phyloP scores from a whole-genome alignment of 2,113 vertebrate genomes.

The Oreochromis tanganicae region DNA sequence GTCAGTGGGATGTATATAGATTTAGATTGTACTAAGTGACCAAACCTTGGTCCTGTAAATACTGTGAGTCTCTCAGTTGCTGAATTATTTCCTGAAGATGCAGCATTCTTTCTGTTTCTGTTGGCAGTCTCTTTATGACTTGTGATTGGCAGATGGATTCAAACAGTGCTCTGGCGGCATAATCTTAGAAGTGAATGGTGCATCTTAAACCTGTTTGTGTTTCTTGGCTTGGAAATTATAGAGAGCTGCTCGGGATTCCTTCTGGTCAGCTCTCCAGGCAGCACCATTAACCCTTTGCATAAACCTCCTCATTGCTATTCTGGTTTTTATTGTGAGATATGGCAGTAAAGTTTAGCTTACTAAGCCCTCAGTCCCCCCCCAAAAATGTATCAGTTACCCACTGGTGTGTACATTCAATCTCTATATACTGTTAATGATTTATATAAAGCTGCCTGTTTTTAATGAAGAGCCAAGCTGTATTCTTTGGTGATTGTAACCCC shows the following conservation, averaged over 20 bases:
- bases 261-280: conserved; percentile 14
- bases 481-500: conserved; percentile 34
- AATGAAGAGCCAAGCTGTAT: conserved; percentile 26
- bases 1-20: not conserved
- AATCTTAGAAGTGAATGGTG: conserved; percentile 19
- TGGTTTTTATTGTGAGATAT: not conserved
- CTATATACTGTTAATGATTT: not conserved
- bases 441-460: conserved; percentile 14
- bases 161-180: not conserved
- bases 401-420: not conserved
- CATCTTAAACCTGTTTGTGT: conserved; percentile 17
- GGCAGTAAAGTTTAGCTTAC: not conserved
- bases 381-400: not conserved
- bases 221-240: conserved; percentile 37
- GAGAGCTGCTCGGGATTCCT: not conserved
- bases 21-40: not conserved
- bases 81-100: conserved; percentile 31
- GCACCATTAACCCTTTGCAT: not conserved
- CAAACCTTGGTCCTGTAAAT: conserved; percentile 8
- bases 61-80: conserved; percentile 9
- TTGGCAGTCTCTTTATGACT: not conserved
- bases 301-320: not conserved
- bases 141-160: not conserved
- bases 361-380: not conserved
- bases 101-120: conserved; percentile 19